Evolutionary conservation across 35 echinoderm and acorn worm species (phyloP).

Genomic region (Apostichopus japonicus): DNA sequence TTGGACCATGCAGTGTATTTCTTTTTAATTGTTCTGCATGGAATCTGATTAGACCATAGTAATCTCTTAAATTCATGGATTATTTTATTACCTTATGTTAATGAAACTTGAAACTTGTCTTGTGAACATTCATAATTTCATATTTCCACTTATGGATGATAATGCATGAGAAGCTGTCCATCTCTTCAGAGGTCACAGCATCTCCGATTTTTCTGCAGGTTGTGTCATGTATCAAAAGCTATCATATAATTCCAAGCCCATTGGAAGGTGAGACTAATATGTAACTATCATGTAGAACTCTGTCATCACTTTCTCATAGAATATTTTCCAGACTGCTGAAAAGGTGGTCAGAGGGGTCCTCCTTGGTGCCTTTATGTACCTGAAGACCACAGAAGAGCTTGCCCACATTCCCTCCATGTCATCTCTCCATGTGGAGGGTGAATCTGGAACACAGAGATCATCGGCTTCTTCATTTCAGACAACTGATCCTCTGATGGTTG

Average conservation of each 20-base stretch:
- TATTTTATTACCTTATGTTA: no score
- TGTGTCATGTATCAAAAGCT: not conserved
- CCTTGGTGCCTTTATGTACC: conserved; percentile 18
- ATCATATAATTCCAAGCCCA: not conserved
- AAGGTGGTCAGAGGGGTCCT: not conserved
- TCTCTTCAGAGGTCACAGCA: no score
- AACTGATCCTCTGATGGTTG: not conserved
- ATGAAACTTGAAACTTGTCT: no score
- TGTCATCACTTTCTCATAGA: not conserved
- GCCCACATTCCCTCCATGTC: not conserved
- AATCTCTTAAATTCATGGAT: no score
- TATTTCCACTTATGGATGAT: no score
- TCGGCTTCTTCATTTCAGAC: not conserved
- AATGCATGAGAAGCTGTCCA: no score
- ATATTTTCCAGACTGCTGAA: conserved; percentile 13
- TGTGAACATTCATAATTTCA: no score
- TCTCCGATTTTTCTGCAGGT: no score
- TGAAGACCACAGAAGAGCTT: conserved; percentile 27
- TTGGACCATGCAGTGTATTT: no score
- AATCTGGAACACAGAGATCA: conserved; percentile 27
- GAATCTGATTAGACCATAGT: no score
- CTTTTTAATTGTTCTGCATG: no score
- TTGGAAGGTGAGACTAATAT: not conserved
- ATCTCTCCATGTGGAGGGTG: conserved; percentile 27
- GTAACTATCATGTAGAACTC: not conserved